These are phyloP conservation scores for Cephalopachus bancanus DNA, from an alignment of 2,797 vertebrate species.

Conservation along the genomic window DNA sequence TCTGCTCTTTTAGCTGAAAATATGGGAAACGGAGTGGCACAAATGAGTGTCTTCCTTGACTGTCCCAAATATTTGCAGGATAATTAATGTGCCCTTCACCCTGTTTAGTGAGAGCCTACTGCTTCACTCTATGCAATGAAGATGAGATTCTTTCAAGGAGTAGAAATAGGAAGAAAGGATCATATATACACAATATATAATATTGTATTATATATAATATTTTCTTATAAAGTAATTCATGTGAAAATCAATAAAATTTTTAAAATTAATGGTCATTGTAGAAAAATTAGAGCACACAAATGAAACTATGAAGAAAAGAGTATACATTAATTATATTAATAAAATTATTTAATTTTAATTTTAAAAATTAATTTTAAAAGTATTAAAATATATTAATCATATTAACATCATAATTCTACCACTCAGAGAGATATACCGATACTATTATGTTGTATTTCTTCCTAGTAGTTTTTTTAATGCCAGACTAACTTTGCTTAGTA, in stretches of 20 bases:
- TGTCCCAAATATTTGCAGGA: conserved; percentile 84
- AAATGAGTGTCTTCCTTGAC: conserved; percentile 83
- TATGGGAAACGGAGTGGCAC: conserved; percentile 83
- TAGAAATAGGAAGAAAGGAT: conserved; percentile 32
- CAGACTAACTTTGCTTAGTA: conserved; percentile 80
- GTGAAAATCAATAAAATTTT: conserved; percentile 5
- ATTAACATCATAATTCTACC: background rate
- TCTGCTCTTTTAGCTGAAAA: conserved; percentile 85
- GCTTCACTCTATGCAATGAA: conserved; percentile 82
- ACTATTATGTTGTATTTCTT: conserved; percentile 65
- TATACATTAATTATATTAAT: background rate
- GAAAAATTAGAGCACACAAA: background rate
- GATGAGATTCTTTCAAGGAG: conserved; percentile 77
- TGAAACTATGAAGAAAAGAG: conserved; percentile 40
- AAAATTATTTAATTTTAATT: background rate
- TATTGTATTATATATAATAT: background rate
- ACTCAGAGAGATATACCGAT: background rate
- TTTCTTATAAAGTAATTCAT: conserved; percentile 50
- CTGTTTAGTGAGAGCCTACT: conserved; percentile 81
- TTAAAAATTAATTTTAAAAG: background rate
- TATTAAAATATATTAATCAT: background rate
- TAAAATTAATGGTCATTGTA: background rate
- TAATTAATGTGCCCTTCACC: conserved; percentile 84
- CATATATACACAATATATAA: background rate
- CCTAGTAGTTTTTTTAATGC: conserved; percentile 79